These are phyloP conservation scores for Dipodomys merriami DNA, from an alignment of 2,113 vertebrate genomes.

Conservation along the genomic window DNA sequence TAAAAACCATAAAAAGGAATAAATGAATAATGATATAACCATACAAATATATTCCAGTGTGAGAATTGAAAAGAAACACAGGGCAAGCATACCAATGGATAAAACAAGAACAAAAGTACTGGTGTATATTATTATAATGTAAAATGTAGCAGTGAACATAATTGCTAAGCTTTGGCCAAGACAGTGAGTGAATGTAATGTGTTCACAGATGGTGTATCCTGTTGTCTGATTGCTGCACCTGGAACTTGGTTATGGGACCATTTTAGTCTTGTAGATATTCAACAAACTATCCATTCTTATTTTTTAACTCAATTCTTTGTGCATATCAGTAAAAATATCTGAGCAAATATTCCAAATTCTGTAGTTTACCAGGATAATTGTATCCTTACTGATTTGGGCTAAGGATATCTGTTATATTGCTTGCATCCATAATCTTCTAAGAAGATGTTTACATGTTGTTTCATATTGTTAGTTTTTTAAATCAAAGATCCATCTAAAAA, in stretches of 20 bases:
- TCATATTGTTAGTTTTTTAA: background rate
- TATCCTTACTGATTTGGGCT: background rate
- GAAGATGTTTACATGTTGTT: background rate
- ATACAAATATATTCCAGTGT: background rate
- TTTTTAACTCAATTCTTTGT: background rate
- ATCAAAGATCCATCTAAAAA: background rate
- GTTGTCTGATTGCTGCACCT: background rate
- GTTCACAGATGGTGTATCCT: too few species aligned
- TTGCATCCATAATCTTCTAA: background rate
- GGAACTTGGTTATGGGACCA: background rate
- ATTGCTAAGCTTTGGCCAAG: background rate
- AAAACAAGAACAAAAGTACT: too few species aligned
- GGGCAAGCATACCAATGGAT: background rate
- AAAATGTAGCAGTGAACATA: background rate
- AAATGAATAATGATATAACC: background rate
- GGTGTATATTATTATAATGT: too few species aligned
- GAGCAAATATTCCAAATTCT: background rate
- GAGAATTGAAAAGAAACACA: background rate
- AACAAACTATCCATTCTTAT: background rate
- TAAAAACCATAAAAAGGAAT: background rate
- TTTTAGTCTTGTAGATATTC: background rate
- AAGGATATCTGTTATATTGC: background rate
- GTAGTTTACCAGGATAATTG: background rate
- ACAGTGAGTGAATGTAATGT: too few species aligned
- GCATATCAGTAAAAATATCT: background rate